A percentile compares a stretch with the other conserved stretches of the same genome.
Conservation (phyloP, 2,797 vertebrate species). For the Trachurus trachurus region DNA sequence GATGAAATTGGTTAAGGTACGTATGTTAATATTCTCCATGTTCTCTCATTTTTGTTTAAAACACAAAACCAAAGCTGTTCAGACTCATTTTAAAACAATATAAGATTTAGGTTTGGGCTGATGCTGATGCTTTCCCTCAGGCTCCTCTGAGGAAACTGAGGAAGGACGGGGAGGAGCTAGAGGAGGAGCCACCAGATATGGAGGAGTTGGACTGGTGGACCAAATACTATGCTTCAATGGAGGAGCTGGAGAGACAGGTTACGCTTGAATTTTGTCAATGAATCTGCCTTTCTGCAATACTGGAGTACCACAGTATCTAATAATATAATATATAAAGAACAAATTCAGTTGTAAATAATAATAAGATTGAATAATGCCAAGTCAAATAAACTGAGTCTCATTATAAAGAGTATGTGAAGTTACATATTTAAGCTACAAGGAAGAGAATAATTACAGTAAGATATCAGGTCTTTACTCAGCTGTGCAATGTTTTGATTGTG, state of each 20-base stretch:
- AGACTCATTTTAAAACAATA: not conserved
- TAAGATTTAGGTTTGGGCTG: not conserved
- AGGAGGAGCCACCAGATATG: conserved; percentile 91
- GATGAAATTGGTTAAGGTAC: conserved; percentile 79
- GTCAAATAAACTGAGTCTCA: no score
- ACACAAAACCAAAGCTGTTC: not conserved
- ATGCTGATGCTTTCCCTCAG: conserved; percentile 63
- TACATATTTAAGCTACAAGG: not conserved
- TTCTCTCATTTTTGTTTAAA: not conserved
- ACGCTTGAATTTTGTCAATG: not conserved
- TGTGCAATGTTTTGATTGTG: conserved; percentile 21
- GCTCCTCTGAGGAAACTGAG: conserved; percentile 85
- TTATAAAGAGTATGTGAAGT: not conserved
- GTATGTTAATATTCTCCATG: conserved; percentile 8
- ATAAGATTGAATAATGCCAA: no score
- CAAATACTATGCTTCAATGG: conserved; percentile 93
- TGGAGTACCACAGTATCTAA: not conserved
- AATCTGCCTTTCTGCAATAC: not conserved
- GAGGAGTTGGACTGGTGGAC: conserved; percentile 98
- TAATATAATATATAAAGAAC: not conserved
- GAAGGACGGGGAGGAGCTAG: conserved; percentile 84
- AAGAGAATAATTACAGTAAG: not conserved
- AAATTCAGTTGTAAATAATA: no score
- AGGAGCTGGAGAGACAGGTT: conserved; percentile 89
- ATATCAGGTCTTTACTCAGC: not conserved